Evolutionary conservation across 1,140 invertebrate species (phyloP).

Genomic region (Ganaspis sp.): DNA sequence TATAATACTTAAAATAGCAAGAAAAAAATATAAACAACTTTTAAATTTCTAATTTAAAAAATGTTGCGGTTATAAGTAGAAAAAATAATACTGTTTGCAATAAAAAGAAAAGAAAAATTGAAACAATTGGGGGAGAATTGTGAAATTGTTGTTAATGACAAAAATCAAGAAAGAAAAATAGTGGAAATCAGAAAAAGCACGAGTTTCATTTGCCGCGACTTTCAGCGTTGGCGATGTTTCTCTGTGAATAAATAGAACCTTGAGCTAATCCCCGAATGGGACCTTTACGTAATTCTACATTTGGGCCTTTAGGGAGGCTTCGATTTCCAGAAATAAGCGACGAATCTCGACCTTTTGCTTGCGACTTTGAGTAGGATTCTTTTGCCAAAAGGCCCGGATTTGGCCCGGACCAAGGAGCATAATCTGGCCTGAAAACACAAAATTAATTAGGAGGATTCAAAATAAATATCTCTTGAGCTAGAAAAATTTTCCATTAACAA

Average conservation of each 20-base stretch:
- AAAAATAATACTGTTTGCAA: conserved; percentile 37
- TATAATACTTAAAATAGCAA: no score
- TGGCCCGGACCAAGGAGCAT: conserved; percentile 83
- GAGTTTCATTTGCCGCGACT: conserved; percentile 78
- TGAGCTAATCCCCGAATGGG: conserved; percentile 80
- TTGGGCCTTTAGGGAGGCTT: conserved; percentile 78
- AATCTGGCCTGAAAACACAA: conserved; percentile 79
- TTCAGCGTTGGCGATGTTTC: conserved; percentile 73
- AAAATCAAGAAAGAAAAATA: conserved; percentile 54
- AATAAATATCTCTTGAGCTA: conserved; percentile 42
- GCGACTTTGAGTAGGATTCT: conserved; percentile 64
- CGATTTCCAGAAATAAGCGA: conserved; percentile 71
- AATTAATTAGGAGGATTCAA: not conserved
- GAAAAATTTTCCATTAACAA: no score
- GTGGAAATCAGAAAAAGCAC: conserved; percentile 65
- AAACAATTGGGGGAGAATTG: conserved; percentile 34
- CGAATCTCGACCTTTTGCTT: conserved; percentile 78
- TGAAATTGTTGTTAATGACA: conserved; percentile 42
- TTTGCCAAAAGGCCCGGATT: conserved; percentile 76
- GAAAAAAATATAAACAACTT: no score
- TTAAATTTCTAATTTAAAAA: no score
- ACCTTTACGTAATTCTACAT: conserved; percentile 80
- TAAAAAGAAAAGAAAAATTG: conserved; percentile 40
- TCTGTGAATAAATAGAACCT: conserved; percentile 82
- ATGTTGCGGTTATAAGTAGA: no score